phyloP scores from a whole-genome alignment of 2,888 invertebrate species.

The Xanthia togata region DNA sequence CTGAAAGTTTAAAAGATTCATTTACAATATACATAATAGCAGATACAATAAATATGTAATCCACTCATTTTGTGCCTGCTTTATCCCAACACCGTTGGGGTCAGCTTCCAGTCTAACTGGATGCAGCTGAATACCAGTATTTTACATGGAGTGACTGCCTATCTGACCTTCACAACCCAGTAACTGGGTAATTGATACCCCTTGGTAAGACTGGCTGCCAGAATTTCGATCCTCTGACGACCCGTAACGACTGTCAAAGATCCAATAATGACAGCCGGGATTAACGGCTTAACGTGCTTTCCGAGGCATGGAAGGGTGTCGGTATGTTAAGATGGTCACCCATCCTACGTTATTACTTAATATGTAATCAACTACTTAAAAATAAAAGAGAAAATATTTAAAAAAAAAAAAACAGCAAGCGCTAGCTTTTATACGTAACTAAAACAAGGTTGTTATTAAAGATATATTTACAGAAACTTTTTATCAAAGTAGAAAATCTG shows the following conservation, averaged over 20 bases:
- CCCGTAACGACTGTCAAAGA: not conserved
- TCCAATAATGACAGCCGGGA: not conserved
- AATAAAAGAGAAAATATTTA: not conserved
- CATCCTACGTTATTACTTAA: not conserved
- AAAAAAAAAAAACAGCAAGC: not conserved
- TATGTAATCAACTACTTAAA: not conserved
- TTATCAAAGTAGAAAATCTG: not conserved
- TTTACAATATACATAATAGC: not conserved
- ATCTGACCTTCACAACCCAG: too few relatives aligned
- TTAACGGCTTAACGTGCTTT: not conserved
- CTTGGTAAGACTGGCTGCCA: not conserved
- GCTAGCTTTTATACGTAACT: not conserved
- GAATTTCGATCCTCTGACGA: not conserved
- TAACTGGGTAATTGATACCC: not conserved
- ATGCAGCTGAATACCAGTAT: not conserved
- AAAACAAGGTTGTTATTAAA: not conserved
- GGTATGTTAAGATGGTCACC: not conserved
- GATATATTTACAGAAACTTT: not conserved
- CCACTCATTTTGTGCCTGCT: too few relatives aligned
- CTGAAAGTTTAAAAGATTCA: slow-evolving; percentile 13
- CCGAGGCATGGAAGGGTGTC: not conserved
- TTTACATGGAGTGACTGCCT: not conserved
- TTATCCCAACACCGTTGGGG: not conserved
- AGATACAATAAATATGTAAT: not conserved
- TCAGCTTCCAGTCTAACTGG: not conserved